Conservation (phyloP, 1,140 invertebrate species). For the Pseudomyrmex dendroicus region DNA sequence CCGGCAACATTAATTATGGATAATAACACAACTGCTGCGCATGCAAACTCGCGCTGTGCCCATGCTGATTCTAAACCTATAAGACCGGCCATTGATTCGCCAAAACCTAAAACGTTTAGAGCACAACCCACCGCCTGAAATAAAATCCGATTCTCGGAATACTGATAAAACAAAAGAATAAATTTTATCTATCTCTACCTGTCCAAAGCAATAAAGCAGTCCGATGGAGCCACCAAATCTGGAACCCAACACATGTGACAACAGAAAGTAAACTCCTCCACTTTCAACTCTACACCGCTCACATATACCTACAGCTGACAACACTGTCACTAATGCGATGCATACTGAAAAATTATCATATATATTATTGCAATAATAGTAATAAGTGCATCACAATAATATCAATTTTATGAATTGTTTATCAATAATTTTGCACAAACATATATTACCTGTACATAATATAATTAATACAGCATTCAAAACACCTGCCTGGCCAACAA, state of each 20-base stretch:
- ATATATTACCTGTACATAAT: constrained; percentile 90
- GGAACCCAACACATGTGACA: constrained; percentile 97
- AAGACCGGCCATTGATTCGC: constrained; percentile 96
- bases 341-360: constrained; percentile 86
- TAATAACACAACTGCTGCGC: constrained; percentile 92
- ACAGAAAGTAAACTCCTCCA: constrained; percentile 97
- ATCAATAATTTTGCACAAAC: neutral
- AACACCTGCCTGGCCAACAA: constrained; percentile 97
- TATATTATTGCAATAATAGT: constrained; percentile 19
- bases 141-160: constrained; percentile 55
- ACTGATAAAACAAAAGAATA: neutral
- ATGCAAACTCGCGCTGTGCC: constrained; percentile 92
- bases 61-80: constrained; percentile 90
- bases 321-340: constrained; percentile 94
- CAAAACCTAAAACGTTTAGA: constrained; percentile 96
- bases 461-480: constrained; percentile 95
- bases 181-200: constrained; percentile 86
- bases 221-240: constrained; percentile 96
- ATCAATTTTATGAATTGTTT: neutral
- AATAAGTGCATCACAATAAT: neutral
- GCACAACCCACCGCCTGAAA: constrained; percentile 96
- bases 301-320: constrained; percentile 98
- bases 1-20: constrained; percentile 96
- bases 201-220: constrained; percentile 97
- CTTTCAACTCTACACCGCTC: constrained; percentile 97